Evolutionary conservation across 2,797 vertebrate species (phyloP).

Genomic region (Mus caroli): DNA sequence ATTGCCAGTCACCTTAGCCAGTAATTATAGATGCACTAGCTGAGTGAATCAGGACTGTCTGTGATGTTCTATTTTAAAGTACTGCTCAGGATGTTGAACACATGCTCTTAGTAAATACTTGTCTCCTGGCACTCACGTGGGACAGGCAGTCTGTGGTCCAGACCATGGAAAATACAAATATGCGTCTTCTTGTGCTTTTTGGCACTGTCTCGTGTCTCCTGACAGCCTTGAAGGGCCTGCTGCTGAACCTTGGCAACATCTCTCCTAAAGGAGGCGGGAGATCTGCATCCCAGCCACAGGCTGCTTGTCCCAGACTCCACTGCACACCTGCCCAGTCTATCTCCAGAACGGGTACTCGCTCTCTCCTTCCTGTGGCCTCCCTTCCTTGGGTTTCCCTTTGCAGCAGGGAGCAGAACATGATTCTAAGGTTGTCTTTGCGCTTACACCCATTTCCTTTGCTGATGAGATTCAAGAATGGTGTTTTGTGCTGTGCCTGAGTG

Average conservation of each 20-base stretch:
- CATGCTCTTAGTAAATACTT: slow-evolving; percentile 1
- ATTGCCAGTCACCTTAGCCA: background rate
- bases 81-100: slow-evolving; percentile 22
- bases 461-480: slow-evolving; percentile 71
- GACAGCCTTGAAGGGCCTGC: background rate
- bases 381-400: slow-evolving; percentile 56
- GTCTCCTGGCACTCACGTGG: background rate
- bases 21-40: background rate
- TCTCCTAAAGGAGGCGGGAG: slow-evolving; percentile 23
- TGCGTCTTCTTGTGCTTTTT: background rate
- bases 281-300: background rate
- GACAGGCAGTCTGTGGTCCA: background rate
- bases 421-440: slow-evolving; percentile 57
- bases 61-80: slow-evolving; percentile 12
- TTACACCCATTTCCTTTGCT: slow-evolving; percentile 61
- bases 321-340: background rate
- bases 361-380: background rate
- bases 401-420: slow-evolving; percentile 60
- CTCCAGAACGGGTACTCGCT: background rate
- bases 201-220: background rate
- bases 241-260: background rate
- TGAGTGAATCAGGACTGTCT: background rate
- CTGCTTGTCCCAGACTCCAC: background rate
- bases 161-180: slow-evolving; percentile 12
- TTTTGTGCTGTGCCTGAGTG: slow-evolving; percentile 63